These are phyloP conservation scores for Mamestra brassicae DNA, from an alignment of 2,888 invertebrate genomes.

Conservation along the genomic window DNA sequence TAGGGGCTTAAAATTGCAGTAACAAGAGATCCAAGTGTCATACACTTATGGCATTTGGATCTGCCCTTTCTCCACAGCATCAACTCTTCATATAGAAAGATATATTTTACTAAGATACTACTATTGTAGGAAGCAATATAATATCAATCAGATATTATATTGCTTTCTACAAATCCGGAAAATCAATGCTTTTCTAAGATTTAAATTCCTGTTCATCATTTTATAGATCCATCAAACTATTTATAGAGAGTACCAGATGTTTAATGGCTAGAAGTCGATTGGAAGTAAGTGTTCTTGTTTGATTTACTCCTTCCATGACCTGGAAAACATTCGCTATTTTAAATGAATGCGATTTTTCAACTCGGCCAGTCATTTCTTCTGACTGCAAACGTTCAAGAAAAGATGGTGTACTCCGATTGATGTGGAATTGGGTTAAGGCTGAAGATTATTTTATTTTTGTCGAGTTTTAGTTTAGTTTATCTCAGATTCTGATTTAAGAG, in stretches of 20 bases:
- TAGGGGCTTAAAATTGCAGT: too few species aligned
- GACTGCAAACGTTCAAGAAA: too few species aligned
- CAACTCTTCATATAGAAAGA: too few species aligned
- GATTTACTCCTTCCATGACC: constrained; percentile 26
- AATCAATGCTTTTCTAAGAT: neutral
- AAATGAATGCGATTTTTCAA: constrained; percentile 21
- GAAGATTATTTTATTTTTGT: constrained; percentile 5
- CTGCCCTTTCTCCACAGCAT: too few species aligned
- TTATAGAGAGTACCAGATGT: constrained; percentile 41
- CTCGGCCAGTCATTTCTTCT: neutral
- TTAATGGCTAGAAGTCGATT: constrained; percentile 13
- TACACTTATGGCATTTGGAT: too few species aligned
- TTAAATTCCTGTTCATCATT: constrained; percentile 1
- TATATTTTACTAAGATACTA: too few species aligned
- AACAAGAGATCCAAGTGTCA: too few species aligned
- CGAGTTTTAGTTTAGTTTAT: too few species aligned
- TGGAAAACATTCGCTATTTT: constrained; percentile 24
- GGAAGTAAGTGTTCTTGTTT: constrained; percentile 12
- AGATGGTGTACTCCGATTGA: neutral
- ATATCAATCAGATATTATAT: too few species aligned
- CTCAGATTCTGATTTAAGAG: neutral
- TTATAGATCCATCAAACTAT: constrained; percentile 38
- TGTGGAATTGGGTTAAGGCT: constrained; percentile 1
- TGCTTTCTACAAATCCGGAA: neutral
- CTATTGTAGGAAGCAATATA: too few species aligned